Percentiles rank a stretch among this genome's conserved stretches.
These are phyloP conservation scores for Mesorhabditis belari DNA, from an alignment of 2,888 invertebrate species.

Conservation along the genomic window DNA sequence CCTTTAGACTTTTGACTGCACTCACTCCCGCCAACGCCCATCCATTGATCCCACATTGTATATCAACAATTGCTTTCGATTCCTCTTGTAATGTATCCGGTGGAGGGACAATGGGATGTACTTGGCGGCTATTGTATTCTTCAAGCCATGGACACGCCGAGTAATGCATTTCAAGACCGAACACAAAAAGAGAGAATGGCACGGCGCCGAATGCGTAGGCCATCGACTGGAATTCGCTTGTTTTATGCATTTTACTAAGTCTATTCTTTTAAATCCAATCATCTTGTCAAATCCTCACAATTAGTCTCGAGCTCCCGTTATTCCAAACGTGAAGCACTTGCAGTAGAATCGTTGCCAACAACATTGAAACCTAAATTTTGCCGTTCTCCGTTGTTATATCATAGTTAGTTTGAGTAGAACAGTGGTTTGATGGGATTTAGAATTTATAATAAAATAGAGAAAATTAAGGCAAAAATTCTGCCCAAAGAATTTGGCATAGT, in stretches of 20 bases:
- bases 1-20: no score
- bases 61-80: constrained; percentile 10
- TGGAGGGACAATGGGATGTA: neutral
- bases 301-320: constrained; percentile 32
- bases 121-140: constrained; percentile 21
- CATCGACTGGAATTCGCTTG: constrained; percentile 33
- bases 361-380: constrained; percentile 15
- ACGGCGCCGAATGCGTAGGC: constrained; percentile 46
- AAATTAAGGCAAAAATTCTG: no score
- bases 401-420: neutral
- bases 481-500: no score
- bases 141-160: constrained; percentile 50
- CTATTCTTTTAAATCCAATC: neutral
- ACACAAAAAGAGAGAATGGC: constrained; percentile 44
- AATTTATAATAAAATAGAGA: no score
- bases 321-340: constrained; percentile 38
- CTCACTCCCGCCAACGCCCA: constrained; percentile 49
- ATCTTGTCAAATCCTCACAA: constrained; percentile 22
- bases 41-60: constrained; percentile 48
- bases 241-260: neutral
- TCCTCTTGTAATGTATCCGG: constrained; percentile 8
- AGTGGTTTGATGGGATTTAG: no score
- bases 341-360: constrained; percentile 34
- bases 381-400: constrained; percentile 23
- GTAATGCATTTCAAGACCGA: constrained; percentile 51